Percentiles rank a stretch among this genome's conserved stretches.
These are phyloP conservation scores for Heterodera filipjevi DNA, from an alignment of 2,888 invertebrate genomes.

Conservation along the genomic window DNA sequence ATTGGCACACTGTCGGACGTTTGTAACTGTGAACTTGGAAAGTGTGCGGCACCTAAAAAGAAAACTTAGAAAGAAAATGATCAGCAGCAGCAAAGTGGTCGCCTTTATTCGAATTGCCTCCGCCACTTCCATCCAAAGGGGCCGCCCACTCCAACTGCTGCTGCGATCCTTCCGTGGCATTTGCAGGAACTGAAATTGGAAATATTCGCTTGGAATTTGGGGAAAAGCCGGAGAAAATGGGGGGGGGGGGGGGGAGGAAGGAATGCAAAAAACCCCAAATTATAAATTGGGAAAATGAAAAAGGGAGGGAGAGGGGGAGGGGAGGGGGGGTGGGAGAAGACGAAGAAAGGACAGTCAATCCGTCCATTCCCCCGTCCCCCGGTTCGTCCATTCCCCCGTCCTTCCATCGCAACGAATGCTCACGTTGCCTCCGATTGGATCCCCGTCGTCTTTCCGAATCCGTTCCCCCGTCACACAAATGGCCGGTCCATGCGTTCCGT, in stretches of 20 bases:
- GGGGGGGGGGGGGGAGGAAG: background rate
- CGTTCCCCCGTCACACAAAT: constrained; percentile 62
- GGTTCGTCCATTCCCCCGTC: too few species aligned
- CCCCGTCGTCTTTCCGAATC: constrained; percentile 55
- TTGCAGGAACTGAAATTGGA: constrained; percentile 58
- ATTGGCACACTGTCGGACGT: constrained; percentile 91
- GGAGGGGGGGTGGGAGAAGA: background rate
- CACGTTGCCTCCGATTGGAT: constrained; percentile 63
- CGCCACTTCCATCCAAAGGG: constrained; percentile 77
- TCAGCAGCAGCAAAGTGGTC: background rate
- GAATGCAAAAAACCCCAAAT: constrained; percentile 1
- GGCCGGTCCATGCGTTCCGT: constrained; percentile 54
- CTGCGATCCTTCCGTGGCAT: constrained; percentile 65
- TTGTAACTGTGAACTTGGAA: constrained; percentile 89
- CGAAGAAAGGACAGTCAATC: background rate
- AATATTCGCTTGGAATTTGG: constrained; percentile 2
- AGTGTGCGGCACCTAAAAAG: constrained; percentile 68
- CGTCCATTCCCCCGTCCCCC: too few species aligned
- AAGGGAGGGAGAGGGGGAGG: background rate
- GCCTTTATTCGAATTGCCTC: constrained; percentile 72
- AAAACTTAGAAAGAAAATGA: constrained; percentile 20
- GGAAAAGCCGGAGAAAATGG: background rate
- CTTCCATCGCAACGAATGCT: constrained; percentile 21
- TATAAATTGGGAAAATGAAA: background rate
- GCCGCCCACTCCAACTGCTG: constrained; percentile 71